Evolutionary conservation across 2,797 vertebrate genomes (phyloP).

Genomic region (Pachyuromys duprasi): DNA sequence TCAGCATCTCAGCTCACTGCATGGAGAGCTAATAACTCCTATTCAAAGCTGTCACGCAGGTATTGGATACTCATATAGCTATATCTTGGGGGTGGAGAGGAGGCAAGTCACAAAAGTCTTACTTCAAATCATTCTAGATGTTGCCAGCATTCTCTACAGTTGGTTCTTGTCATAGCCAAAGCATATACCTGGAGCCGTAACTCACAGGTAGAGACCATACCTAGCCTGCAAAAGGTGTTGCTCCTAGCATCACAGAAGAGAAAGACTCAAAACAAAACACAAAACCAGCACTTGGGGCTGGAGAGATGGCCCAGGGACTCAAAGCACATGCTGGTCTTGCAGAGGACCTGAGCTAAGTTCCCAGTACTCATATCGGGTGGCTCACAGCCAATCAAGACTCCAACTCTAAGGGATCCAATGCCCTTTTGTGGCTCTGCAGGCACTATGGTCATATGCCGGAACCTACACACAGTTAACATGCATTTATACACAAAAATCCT

Average conservation of each 20-base stretch:
- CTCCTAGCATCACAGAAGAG: neutral
- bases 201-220: neutral
- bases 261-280: neutral
- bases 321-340: neutral
- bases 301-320: neutral
- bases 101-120: neutral
- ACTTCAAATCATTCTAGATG: neutral
- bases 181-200: neutral
- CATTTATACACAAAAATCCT: too few relatives aligned
- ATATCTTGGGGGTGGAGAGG: accelerated
- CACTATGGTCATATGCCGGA: neutral
- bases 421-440: neutral
- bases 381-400: neutral
- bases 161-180: neutral
- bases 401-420: neutral
- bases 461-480: neutral
- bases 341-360: neutral
- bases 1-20: neutral
- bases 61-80: neutral
- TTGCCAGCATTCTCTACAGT: neutral
- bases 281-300: neutral
- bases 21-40: neutral
- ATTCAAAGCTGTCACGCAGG: neutral
- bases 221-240: neutral
- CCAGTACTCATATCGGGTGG: too few relatives aligned